Evolutionary conservation across 1,140 invertebrate species (phyloP), one percentile per base, ranked within the genome.

Genomic region (Glossosoma conforme): DNA sequence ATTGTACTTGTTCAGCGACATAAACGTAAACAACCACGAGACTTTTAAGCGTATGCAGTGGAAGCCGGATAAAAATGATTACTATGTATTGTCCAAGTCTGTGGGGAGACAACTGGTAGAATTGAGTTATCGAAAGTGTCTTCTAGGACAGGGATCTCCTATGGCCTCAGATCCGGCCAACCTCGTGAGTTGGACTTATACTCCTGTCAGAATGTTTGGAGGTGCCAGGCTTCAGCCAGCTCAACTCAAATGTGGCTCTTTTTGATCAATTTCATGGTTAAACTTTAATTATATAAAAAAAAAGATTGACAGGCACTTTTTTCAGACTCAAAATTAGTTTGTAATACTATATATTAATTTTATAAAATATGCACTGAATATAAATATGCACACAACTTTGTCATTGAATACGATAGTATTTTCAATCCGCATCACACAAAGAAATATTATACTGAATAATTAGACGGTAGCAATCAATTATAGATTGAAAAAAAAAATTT

Each of bases 181-280:
- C 19, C 53, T 78, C 11, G 69, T 80, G 13, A 77, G 73, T 11
- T 81, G 78, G 78, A 74, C 71, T 1, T 68, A 69, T 52, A 79
- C 75, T 0, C 71, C 76, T 0, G 76, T 80, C 2, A 61, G 64
- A 11, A 67, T 79, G 0, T 81, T 78, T 53, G 78, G 78, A 33
- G 78, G 78, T n/a, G 77, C 77, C 9, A 62, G 73, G 21, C 43
- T 81, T 11, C 77, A 76, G 59, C 70, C 64, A 38, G 73, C 70
- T 0, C 43, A 63, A 2, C 65, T 65, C 19, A 60, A 70, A 42
- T 80, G 78, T 55, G 69, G 68, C 1, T 19, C 64, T 21, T 75
- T 76, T 56, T 66, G 46, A 57, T 15, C 20, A 36, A 36, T 28
- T 6, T 28, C n/a, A 6, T 28, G 6, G 6, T 6, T 28, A 28